Evolutionary conservation across 2,888 invertebrate species (phyloP), one percentile per base, ranked within the genome.

Genomic region (Harpalus rubripes): DNA sequence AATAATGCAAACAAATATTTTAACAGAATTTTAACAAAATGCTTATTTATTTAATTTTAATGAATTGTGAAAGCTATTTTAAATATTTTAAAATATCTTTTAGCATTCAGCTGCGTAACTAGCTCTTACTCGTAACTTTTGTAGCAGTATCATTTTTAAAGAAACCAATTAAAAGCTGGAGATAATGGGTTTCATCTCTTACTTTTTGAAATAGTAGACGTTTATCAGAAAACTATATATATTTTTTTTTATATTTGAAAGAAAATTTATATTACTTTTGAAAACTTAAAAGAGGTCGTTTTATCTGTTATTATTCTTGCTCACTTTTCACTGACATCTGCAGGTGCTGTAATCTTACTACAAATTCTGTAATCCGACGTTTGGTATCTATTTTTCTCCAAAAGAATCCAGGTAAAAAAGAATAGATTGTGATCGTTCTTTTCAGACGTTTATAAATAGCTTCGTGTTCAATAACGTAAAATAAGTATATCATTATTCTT

Each of bases 341-440:
- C 44, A 52, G 44, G 44, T 52, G 44, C 44, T 52, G 44, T 52
- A 52, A 52, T 52, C 44, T 52, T 52, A 52, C 44, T 52, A 52
- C 44, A 12, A 12, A 52, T 52, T 52, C 44, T 52, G 44, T 52
- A 52, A 10, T 52, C 44, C 44, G 44, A 52, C 44, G 44, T 52
- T 52, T 52, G 44, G 44, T 52, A 52, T 52, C 44, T 52, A 52
- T 12, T 10, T 52, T 52, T 8, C 10, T 52, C 44, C 44, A 52
- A 52, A 32, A 52, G 44, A 52, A 52, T 52, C 44, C 44, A 4
- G 44, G 12, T 52, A 52, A 52, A 52, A 52, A 52, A 52, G 44
- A 52, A 52, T 52, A 12, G 44, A 52, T 52, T 52, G 44, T 52
- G 44, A 52, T 52, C 44, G 44, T 8, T 52, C 44, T 52, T 52